These are phyloP conservation scores for Pseudopipra pipra DNA, from an alignment of 2,113 vertebrate species.

Conservation along the genomic window DNA sequence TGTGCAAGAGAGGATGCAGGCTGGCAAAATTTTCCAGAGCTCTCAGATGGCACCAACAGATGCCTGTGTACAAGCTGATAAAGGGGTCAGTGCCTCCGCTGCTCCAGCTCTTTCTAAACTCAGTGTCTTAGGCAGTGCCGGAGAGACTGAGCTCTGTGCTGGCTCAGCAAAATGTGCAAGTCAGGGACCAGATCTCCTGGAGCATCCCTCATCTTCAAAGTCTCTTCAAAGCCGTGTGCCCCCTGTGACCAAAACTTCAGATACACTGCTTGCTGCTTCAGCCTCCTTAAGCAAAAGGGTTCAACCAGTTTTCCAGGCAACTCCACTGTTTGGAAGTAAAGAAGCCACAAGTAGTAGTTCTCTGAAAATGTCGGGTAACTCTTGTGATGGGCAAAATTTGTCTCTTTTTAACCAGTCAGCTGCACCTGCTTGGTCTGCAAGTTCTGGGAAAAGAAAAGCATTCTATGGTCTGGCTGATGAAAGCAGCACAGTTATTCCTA, in stretches of 20 bases:
- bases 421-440: background rate
- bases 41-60: slow-evolving; percentile 70
- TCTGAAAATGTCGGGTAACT: background rate
- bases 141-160: background rate
- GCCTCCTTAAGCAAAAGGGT: background rate
- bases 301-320: background rate
- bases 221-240: background rate
- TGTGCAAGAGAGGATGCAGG: slow-evolving; percentile 80
- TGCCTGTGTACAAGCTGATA: slow-evolving; percentile 63
- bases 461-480: slow-evolving; percentile 52
- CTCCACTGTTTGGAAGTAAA: slow-evolving; percentile 55
- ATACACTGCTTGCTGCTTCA: background rate
- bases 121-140: background rate
- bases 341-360: background rate
- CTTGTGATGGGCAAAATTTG: background rate
- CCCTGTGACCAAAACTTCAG: background rate
- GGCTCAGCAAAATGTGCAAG: background rate
- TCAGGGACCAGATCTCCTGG: background rate
- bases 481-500: background rate
- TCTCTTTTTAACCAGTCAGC: background rate
- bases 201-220: background rate
- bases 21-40: slow-evolving; percentile 42
- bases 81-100: slow-evolving; percentile 38
- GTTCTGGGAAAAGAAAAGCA: slow-evolving; percentile 53
- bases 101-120: slow-evolving; percentile 44